phyloP scores from a whole-genome alignment of 2,797 vertebrate genomes.

The Hemibagrus guttatus region DNA sequence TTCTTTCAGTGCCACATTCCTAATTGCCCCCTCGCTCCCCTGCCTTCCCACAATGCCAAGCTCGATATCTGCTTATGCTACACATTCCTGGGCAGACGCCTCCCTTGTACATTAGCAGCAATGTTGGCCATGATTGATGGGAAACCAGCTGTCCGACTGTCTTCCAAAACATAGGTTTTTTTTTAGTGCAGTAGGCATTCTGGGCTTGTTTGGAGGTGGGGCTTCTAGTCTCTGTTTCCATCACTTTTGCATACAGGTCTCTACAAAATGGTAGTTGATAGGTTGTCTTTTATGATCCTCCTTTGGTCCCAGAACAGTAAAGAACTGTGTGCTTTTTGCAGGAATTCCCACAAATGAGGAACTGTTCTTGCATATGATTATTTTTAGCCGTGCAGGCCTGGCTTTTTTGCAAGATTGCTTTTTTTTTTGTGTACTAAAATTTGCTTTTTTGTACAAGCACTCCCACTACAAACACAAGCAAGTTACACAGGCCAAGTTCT shows the following conservation, averaged over 20 bases:
- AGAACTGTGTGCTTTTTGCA: neutral
- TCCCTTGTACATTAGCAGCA: constrained; percentile 70
- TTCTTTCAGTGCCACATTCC: constrained; percentile 76
- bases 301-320: neutral
- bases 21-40: constrained; percentile 75
- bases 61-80: constrained; percentile 79
- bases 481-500: too few relatives aligned
- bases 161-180: neutral
- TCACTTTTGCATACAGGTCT: neutral
- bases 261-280: neutral
- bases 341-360: neutral
- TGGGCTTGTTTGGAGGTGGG: neutral
- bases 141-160: constrained; percentile 13
- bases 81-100: constrained; percentile 76
- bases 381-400: neutral
- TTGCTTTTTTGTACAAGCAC: neutral
- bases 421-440: neutral
- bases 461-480: neutral
- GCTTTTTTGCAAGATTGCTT: neutral
- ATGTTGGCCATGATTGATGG: constrained; percentile 65
- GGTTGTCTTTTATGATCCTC: neutral
- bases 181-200: neutral
- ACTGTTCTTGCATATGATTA: neutral
- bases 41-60: constrained; percentile 53
- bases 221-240: neutral